Evolutionary conservation across 2,113 vertebrate genomes (phyloP), one percentile per base, ranked within the genome.

Genomic region (Cochlearius cochlearius): DNA sequence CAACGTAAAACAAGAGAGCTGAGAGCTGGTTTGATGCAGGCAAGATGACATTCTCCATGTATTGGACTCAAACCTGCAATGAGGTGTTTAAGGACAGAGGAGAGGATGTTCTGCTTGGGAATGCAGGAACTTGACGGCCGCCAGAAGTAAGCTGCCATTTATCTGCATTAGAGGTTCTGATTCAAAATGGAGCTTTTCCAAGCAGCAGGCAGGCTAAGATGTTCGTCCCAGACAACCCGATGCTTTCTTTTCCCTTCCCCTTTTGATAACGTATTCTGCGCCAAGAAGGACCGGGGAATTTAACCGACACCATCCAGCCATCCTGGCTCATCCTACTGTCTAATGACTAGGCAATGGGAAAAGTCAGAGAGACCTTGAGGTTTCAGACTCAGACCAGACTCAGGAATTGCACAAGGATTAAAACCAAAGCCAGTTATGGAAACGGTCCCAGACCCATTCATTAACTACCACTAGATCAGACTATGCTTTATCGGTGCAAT

Each of bases 71-170:
- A 5, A 39, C 25, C 68, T 81, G 55, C 79, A 30, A 3, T 21
- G 79, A 95, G 66, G 84, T 78, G 84, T 22, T 64, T 34, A 18
- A 81, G 79, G 75, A 52, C 4, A 2, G 0, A 52, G 76, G 5
- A 50, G 76, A 76, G 80, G 77, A 67, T n/a, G 76, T 50, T 55
- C 91, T 55, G 59, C 78, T 67, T 23, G 55, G 39, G 85, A 78
- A 11, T 3, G 49, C 14, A 6, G 66, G 86, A 63, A 12, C 27
- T 8, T 1, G 1, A 58, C 73, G 49, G 4, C 36, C 0, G 0
- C 47, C 10, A 10, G 74, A 62, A 94, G 75, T 27, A 25, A 8
- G 1, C 25, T 74, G 55, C 76, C 36, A 7, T 36, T 64, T 50
- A 20, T 73, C 73, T 18, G 14, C 4, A 18, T 2, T 3, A 3